Percentiles rank a stretch among this genome's conserved stretches.
Conservation (phyloP, 2,113 vertebrate species). For the Archilochus colubris region DNA sequence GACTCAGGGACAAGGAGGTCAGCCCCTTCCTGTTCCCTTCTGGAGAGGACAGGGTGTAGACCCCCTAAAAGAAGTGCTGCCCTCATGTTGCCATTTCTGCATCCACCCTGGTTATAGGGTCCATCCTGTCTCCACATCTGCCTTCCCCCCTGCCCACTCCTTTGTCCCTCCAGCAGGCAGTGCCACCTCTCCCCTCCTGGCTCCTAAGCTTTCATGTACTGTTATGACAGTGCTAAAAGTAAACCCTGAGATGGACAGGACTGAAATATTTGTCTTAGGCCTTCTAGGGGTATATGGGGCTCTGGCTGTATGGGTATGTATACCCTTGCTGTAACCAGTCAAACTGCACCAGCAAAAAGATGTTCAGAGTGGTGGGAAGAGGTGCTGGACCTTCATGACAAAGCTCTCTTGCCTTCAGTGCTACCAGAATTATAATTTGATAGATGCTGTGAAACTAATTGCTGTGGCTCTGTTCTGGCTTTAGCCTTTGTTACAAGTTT, state of each 20-base stretch:
- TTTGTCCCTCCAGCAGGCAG: not conserved
- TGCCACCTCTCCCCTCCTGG: not conserved
- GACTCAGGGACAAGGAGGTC: not conserved
- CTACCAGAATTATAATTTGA: not conserved
- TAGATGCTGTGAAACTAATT: not conserved
- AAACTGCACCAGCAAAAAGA: not conserved
- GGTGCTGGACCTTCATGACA: not conserved
- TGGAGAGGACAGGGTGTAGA: not conserved
- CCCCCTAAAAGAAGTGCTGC: not conserved
- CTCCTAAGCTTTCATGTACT: not conserved
- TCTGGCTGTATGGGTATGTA: not conserved
- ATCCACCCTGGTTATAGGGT: rapidly evolving
- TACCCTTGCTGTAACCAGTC: not conserved
- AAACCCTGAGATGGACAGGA: not conserved
- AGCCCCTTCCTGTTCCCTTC: not conserved
- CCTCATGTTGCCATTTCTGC: not conserved
- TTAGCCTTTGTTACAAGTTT: constrained; percentile 6
- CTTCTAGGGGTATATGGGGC: not conserved
- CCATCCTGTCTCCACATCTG: rapidly evolving
- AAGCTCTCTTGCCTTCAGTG: not conserved
- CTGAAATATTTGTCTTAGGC: not conserved
- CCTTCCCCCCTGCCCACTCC: not conserved
- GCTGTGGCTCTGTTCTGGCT: not conserved
- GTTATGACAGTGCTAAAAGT: not conserved
- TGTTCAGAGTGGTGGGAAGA: not conserved